Evolutionary conservation across 2,113 vertebrate species (phyloP).

Genomic region (Coturnix japonica): DNA sequence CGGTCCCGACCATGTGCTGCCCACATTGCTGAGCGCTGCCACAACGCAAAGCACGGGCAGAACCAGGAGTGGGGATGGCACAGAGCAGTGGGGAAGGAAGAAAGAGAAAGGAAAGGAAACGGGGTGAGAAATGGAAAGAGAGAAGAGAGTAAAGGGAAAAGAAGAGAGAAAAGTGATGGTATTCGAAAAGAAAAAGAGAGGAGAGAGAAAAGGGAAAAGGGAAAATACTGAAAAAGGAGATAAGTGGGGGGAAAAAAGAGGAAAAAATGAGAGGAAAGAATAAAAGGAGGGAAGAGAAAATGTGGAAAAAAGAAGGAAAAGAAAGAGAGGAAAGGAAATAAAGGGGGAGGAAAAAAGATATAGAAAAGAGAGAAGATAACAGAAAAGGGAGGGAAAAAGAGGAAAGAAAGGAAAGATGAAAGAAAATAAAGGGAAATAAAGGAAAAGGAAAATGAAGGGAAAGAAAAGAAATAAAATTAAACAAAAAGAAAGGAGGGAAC

Average conservation of each 20-base stretch:
- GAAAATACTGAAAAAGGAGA: too few species aligned
- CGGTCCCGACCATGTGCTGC: background rate
- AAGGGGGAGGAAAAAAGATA: background rate
- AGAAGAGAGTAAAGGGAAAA: background rate
- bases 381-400: too few species aligned
- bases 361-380: too few species aligned
- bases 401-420: background rate
- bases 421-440: background rate
- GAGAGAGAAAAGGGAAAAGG: too few species aligned
- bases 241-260: too few species aligned
- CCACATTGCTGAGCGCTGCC: background rate
- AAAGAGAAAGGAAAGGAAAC: background rate
- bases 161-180: too few species aligned
- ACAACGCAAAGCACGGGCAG: background rate
- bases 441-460: too few species aligned
- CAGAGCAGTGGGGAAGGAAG: background rate
- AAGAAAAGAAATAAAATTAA: rapidly evolving
- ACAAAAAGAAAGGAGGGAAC: too few species aligned
- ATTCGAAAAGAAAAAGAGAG: background rate
- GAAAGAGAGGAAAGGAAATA: too few species aligned
- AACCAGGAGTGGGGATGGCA: background rate
- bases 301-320: too few species aligned
- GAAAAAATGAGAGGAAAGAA: too few species aligned
- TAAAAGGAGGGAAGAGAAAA: background rate
- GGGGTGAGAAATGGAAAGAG: background rate